phyloP scores from a whole-genome alignment of 2,113 vertebrate species.

The Bos javanicus region DNA sequence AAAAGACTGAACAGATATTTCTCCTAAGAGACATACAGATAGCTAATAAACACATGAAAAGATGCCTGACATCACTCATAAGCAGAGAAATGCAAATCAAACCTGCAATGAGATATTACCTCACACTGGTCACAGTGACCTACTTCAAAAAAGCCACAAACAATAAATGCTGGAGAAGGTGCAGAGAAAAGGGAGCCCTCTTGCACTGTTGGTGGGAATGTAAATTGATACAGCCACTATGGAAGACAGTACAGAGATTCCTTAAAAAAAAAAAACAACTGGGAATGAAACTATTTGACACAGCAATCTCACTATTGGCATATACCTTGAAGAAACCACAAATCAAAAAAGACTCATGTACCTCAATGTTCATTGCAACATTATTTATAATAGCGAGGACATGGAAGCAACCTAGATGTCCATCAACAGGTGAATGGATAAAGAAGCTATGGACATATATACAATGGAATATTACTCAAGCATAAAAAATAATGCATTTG shows the following conservation, averaged over 20 bases:
- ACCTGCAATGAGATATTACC: neutral
- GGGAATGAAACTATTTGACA: neutral
- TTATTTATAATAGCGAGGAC: neutral
- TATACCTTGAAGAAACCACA: neutral
- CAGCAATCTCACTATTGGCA: neutral
- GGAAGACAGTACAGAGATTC: neutral
- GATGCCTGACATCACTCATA: neutral
- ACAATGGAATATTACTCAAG: neutral
- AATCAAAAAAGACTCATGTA: neutral
- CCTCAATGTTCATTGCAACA: neutral
- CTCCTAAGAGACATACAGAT: neutral
- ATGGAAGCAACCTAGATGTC: neutral
- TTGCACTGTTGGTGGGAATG: neutral
- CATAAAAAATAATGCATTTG: neutral
- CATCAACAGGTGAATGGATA: neutral
- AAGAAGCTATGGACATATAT: neutral
- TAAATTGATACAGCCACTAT: neutral
- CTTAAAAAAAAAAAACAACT: neutral
- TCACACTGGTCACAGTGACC: neutral
- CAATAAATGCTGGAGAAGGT: neutral
- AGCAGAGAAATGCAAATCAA: neutral
- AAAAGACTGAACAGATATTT: neutral
- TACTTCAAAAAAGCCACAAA: neutral
- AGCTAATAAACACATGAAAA: neutral
- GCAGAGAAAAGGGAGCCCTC: neutral